Conservation (phyloP, 2,888 invertebrate species). For the Stenurella melanura region DNA sequence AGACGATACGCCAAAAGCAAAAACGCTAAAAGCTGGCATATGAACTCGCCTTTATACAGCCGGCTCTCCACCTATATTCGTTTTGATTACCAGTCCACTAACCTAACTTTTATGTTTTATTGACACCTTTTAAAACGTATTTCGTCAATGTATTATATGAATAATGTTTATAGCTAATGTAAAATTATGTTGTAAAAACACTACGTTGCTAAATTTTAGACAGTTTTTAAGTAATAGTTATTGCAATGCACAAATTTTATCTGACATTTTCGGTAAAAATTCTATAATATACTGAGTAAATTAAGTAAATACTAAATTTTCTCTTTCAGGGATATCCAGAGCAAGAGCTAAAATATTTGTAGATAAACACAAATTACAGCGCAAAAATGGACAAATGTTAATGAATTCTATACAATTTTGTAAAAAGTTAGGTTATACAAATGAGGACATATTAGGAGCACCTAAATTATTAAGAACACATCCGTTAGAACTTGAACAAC, state of each 20-base stretch:
- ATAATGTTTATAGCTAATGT: slow-evolving; percentile 26
- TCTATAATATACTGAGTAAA: slow-evolving; percentile 22
- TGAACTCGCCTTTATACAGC: no score
- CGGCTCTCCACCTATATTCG: no score
- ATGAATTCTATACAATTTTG: slow-evolving; percentile 58
- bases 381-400: slow-evolving; percentile 51
- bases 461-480: slow-evolving; percentile 77
- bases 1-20: no score
- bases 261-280: slow-evolving; percentile 42
- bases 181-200: slow-evolving; percentile 24
- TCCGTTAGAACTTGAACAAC: slow-evolving; percentile 77
- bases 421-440: slow-evolving; percentile 73
- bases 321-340: slow-evolving; percentile 41
- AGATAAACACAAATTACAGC: slow-evolving; percentile 49
- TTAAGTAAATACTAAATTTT: neutral
- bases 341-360: slow-evolving; percentile 51
- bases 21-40: no score
- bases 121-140: neutral
- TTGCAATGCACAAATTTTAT: slow-evolving; percentile 36
- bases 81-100: neutral
- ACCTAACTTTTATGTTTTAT: slow-evolving; percentile 4
- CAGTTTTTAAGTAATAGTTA: slow-evolving; percentile 7
- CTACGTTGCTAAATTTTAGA: neutral
- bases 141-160: neutral
- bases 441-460: slow-evolving; percentile 75